phyloP scores from a whole-genome alignment of 2,888 invertebrate species.

The Synergus japonicus region DNA sequence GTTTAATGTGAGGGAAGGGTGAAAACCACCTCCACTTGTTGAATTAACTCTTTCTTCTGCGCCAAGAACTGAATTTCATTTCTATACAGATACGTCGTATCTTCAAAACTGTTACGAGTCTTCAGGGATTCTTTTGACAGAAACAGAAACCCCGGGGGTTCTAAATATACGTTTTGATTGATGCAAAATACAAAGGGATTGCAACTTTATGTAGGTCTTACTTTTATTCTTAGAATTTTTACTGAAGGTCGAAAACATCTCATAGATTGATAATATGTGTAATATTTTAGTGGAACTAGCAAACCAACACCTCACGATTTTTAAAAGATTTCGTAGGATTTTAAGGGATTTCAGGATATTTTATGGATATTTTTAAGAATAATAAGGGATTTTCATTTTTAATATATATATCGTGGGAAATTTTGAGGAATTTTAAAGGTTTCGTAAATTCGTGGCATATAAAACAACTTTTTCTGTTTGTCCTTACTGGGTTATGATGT shows the following conservation, averaged over 20 bases:
- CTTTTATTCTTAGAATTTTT: neutral
- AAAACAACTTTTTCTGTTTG: neutral
- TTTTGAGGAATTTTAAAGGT: neutral
- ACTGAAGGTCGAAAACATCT: too few relatives aligned
- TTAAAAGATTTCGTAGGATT: too few relatives aligned
- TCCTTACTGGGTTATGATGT: neutral
- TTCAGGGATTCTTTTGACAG: neutral
- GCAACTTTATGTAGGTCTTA: neutral
- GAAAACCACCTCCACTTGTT: slow-evolving; percentile 3
- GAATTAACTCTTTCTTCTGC: neutral
- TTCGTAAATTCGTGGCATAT: neutral
- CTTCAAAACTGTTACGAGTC: neutral
- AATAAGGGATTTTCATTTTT: too few relatives aligned
- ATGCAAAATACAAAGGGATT: neutral
- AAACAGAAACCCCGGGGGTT: neutral
- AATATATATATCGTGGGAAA: too few relatives aligned
- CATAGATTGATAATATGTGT: too few relatives aligned
- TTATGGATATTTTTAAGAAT: too few relatives aligned
- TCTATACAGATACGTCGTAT: neutral
- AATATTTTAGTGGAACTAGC: too few relatives aligned
- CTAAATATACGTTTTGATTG: neutral
- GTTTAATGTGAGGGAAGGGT: neutral
- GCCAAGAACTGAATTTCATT: neutral
- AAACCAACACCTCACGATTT: too few relatives aligned
- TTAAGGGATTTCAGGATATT: too few relatives aligned